phyloP scores from a whole-genome alignment of 2,888 invertebrate genomes.

The Smittia aterrima region DNA sequence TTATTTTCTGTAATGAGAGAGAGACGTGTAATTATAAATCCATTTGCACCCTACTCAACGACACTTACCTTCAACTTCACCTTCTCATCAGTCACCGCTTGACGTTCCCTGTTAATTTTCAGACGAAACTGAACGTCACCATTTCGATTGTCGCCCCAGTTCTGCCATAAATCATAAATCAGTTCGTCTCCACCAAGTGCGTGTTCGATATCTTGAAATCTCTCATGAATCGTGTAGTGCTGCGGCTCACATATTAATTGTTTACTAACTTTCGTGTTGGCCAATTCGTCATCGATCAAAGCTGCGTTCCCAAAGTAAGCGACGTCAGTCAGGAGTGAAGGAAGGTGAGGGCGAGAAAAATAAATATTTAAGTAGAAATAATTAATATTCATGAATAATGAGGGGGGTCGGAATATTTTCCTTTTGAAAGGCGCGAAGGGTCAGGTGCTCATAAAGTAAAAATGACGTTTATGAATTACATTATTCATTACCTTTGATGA shows the following conservation, averaged over 20 bases:
- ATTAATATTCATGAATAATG: conserved; percentile 38
- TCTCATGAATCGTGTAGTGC: conserved; percentile 71
- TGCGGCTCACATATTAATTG: conserved; percentile 50
- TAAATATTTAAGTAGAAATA: conserved; percentile 37
- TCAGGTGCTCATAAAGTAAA: neutral
- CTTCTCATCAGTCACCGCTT: neutral
- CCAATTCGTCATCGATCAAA: conserved; percentile 52
- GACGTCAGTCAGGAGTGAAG: no score
- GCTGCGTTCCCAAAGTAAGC: conserved; percentile 44
- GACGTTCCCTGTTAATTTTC: conserved; percentile 27
- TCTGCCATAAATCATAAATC: conserved; percentile 74
- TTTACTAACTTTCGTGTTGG: conserved; percentile 43
- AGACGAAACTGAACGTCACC: conserved; percentile 56
- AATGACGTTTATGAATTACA: conserved; percentile 32
- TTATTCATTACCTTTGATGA: conserved; percentile 47
- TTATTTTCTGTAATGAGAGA: conserved; percentile 34
- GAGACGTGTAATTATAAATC: no score
- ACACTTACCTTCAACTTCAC: neutral
- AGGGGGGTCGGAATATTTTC: neutral
- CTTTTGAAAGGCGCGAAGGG: neutral
- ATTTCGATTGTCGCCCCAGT: conserved; percentile 67
- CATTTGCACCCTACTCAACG: no score
- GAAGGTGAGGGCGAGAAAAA: conserved; percentile 9
- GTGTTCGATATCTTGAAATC: conserved; percentile 75
- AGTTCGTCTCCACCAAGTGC: conserved; percentile 68